Evolutionary conservation across 1,140 invertebrate species (phyloP).

Genomic region (Drosophila fuyamai): DNA sequence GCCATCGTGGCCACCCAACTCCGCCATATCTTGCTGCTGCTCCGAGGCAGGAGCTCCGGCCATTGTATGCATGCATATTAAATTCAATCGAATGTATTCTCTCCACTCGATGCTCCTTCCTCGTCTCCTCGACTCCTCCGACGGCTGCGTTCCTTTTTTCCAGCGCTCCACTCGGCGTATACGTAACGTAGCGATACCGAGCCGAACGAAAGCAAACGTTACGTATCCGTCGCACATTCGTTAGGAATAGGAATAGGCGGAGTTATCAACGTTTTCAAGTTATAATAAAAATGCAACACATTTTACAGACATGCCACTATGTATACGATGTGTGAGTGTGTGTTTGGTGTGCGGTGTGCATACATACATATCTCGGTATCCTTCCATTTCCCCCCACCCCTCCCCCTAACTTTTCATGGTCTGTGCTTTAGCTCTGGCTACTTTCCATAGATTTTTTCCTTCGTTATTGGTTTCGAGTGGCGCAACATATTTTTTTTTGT

Average conservation of each 20-base stretch:
- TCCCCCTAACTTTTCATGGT: conserved; percentile 11
- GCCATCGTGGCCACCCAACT: conserved; percentile 4
- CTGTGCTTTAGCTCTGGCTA: conserved; percentile 60
- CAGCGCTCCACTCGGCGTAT: conserved; percentile 39
- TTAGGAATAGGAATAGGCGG: conserved; percentile 79
- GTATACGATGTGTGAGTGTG: conserved; percentile 34
- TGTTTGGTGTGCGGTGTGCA: conserved; percentile 20
- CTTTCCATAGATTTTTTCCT: conserved; percentile 83
- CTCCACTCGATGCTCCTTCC: conserved; percentile 56
- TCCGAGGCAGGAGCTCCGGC: conserved; percentile 38
- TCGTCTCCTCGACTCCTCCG: conserved; percentile 12
- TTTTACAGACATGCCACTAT: conserved; percentile 70
- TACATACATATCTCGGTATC: conserved; percentile 42
- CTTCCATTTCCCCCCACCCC: conserved; percentile 35
- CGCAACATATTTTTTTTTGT: conserved; percentile 60
- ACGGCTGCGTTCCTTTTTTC: conserved; percentile 23
- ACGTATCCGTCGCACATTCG: conserved; percentile 73
- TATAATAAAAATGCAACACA: conserved; percentile 84
- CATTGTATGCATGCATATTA: conserved; percentile 84
- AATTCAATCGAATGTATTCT: conserved; percentile 84
- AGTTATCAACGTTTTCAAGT: conserved; percentile 84
- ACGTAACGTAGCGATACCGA: conserved; percentile 44
- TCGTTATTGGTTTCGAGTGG: conserved; percentile 82
- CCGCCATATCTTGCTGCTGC: conserved; percentile 24
- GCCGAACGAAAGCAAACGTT: conserved; percentile 47